Conservation (phyloP, 2,113 vertebrate genomes). For the Tupaia chinensis region DNA sequence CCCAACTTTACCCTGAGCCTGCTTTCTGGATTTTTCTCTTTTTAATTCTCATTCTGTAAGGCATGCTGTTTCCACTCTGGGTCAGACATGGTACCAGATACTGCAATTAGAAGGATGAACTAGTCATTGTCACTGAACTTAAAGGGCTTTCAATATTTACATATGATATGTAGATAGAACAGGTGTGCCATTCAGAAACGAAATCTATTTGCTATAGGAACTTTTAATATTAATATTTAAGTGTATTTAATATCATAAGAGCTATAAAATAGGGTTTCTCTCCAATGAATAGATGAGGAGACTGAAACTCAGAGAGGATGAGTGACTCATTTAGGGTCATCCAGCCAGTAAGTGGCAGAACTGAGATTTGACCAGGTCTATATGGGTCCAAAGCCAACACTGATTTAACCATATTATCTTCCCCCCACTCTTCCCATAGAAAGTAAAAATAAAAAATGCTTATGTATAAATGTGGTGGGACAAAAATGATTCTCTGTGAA, state of each 20-base stretch:
- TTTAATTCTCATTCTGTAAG: background rate
- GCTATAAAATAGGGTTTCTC: background rate
- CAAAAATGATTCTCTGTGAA: background rate
- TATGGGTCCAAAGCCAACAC: background rate
- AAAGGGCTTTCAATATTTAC: background rate
- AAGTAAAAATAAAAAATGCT: background rate
- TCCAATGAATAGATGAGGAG: background rate
- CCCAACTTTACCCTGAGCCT: background rate
- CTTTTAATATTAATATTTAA: background rate
- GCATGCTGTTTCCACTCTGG: background rate
- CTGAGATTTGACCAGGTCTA: background rate
- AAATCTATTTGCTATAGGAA: background rate
- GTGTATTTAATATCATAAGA: background rate
- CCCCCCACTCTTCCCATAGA: no score
- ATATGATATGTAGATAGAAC: background rate
- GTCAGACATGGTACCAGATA: fast-evolving
- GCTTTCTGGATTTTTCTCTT: background rate
- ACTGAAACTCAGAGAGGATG: background rate
- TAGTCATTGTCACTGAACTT: background rate
- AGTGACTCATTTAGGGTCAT: background rate
- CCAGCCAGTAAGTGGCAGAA: background rate
- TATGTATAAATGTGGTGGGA: background rate
- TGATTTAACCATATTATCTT: background rate
- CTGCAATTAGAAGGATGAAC: background rate
- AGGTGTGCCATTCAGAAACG: background rate